Conservation (phyloP, 2,888 invertebrate genomes). For the Sinhomidia bicolor region DNA sequence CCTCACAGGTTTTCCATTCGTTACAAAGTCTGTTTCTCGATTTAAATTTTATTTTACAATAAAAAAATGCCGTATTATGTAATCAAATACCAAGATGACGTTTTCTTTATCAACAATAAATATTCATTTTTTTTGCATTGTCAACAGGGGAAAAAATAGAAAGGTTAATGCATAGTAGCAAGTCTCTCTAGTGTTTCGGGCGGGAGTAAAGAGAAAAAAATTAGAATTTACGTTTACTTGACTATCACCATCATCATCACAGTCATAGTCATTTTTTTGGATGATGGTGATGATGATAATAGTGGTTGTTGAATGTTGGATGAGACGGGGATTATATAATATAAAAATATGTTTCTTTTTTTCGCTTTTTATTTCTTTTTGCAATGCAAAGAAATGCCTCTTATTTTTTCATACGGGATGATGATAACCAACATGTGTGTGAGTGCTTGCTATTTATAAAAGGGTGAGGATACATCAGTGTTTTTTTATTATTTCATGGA, state of each 20-base stretch:
- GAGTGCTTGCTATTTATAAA: not conserved
- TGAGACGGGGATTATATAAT: too few relatives aligned
- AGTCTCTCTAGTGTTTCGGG: not conserved
- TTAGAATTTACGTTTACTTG: too few relatives aligned
- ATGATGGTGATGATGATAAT: too few relatives aligned
- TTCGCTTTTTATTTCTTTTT: too few relatives aligned
- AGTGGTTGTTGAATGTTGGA: too few relatives aligned
- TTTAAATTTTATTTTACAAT: not conserved
- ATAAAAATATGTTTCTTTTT: too few relatives aligned
- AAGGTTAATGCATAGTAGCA: not conserved
- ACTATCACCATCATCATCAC: too few relatives aligned
- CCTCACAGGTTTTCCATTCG: not conserved
- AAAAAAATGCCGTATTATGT: not conserved
- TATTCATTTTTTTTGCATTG: not conserved
- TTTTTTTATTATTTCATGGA: slow-evolving; percentile 36
- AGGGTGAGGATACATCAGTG: slow-evolving; percentile 45
- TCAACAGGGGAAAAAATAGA: not conserved
- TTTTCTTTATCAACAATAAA: not conserved
- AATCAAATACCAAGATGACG: not conserved
- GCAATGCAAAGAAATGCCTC: not conserved
- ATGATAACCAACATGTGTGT: not conserved
- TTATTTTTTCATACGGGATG: not conserved
- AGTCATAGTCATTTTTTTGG: too few relatives aligned
- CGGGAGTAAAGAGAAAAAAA: not conserved
- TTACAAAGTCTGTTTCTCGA: not conserved